Conservation (phyloP, 1,140 invertebrate species). For the Physella acuta region DNA sequence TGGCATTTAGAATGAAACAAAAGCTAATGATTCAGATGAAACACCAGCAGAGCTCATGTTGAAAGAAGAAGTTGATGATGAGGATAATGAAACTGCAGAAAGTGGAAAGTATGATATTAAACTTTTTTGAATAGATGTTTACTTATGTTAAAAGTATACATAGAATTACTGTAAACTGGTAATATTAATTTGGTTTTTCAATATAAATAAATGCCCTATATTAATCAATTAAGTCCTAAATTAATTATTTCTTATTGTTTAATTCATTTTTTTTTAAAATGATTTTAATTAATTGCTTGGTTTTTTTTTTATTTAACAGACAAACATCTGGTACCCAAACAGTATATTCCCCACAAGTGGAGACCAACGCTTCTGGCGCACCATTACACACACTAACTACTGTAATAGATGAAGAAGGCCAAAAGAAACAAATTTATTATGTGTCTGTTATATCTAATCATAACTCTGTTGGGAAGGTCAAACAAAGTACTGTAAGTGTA, state of each 20-base stretch:
- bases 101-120: not conserved
- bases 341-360: constrained; percentile 8
- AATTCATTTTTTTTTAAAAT: too few relatives aligned
- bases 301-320: too few relatives aligned
- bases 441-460: constrained; percentile 20
- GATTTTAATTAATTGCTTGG: too few relatives aligned
- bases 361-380: not conserved
- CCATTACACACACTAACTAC: constrained; percentile 16
- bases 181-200: too few relatives aligned
- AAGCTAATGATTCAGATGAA: too few relatives aligned
- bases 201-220: too few relatives aligned
- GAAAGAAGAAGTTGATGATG: not conserved
- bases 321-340: constrained; percentile 23
- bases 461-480: not conserved
- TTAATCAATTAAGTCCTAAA: too few relatives aligned
- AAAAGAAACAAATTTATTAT: constrained; percentile 26
- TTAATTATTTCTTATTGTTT: too few relatives aligned
- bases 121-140: too few relatives aligned
- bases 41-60: not conserved
- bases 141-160: too few relatives aligned
- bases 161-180: too few relatives aligned
- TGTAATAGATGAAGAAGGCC: constrained; percentile 8
- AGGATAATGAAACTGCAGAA: not conserved
- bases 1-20: too few relatives aligned
- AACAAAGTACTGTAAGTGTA: constrained; percentile 3